A percentile compares a stretch with the other conserved stretches of the same genome.
These are phyloP conservation scores for Cinara cedri DNA, from an alignment of 2,888 invertebrate species.

Conservation along the genomic window DNA sequence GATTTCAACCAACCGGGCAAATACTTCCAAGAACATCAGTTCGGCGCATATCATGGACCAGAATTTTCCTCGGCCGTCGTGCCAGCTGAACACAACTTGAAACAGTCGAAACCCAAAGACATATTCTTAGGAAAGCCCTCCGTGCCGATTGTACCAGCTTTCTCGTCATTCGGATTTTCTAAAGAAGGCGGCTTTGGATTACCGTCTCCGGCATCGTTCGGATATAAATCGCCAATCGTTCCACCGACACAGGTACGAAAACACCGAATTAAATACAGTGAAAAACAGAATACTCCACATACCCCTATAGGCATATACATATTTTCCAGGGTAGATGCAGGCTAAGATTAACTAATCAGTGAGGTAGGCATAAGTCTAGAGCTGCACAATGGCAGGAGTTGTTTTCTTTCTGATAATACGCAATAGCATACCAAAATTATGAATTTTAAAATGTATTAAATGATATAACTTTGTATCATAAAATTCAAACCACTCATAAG, in stretches of 20 bases:
- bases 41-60: constrained; percentile 31
- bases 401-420: too few species aligned
- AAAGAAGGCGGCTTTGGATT: neutral
- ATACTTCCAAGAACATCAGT: constrained; percentile 47
- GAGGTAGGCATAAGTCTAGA: too few species aligned
- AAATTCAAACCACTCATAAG: too few species aligned
- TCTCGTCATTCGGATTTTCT: neutral
- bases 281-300: too few species aligned
- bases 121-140: neutral
- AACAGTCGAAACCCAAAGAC: constrained; percentile 38
- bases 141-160: neutral
- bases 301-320: too few species aligned
- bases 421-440: too few species aligned
- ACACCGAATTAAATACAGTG: neutral
- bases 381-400: too few species aligned
- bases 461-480: too few species aligned
- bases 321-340: too few species aligned
- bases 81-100: constrained; percentile 37
- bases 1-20: constrained; percentile 3
- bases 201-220: neutral
- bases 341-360: too few species aligned
- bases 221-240: neutral
- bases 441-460: too few species aligned
- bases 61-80: constrained; percentile 34
- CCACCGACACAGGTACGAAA: neutral